A percentile compares a stretch with the other conserved stretches of the same genome.
Conservation (phyloP, 2,888 invertebrate genomes). For the Prosopocoilus inquinatus region DNA sequence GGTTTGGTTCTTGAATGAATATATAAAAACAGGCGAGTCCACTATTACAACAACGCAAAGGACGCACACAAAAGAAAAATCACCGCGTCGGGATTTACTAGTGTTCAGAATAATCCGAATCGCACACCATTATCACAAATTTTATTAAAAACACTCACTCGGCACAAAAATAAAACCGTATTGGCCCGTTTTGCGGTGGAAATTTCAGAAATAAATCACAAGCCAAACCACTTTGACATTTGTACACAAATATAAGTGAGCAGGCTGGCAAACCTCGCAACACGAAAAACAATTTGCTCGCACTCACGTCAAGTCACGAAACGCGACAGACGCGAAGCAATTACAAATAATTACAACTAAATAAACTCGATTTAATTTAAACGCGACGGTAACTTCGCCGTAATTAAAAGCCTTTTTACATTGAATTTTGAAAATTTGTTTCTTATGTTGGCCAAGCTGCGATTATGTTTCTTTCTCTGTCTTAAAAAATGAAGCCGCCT, state of each 20-base stretch:
- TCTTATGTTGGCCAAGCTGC: too few relatives aligned
- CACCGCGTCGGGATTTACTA: slow-evolving; percentile 30
- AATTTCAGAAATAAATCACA: too few relatives aligned
- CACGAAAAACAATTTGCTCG: too few relatives aligned
- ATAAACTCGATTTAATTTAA: too few relatives aligned
- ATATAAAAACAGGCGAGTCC: slow-evolving; percentile 47
- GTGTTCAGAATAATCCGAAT: slow-evolving; percentile 42
- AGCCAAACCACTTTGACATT: neutral
- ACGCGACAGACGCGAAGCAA: too few relatives aligned
- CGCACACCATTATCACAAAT: slow-evolving; percentile 37
- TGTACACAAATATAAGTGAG: neutral
- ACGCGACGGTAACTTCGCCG: too few relatives aligned
- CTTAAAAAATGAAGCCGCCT: too few relatives aligned
- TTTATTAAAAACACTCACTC: neutral
- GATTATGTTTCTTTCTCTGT: too few relatives aligned
- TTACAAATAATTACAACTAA: too few relatives aligned
- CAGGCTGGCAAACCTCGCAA: neutral
- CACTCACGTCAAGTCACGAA: too few relatives aligned
- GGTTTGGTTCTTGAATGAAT: slow-evolving; percentile 19
- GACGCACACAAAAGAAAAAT: slow-evolving; percentile 10
- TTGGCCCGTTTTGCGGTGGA: neutral
- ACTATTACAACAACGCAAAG: slow-evolving; percentile 30
- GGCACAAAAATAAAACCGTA: neutral
- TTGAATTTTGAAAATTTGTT: too few relatives aligned
- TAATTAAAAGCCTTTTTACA: too few relatives aligned